Evolutionary conservation across 2,888 invertebrate species (phyloP), one percentile per base, ranked within the genome.

Genomic region (Amiota mariae): DNA sequence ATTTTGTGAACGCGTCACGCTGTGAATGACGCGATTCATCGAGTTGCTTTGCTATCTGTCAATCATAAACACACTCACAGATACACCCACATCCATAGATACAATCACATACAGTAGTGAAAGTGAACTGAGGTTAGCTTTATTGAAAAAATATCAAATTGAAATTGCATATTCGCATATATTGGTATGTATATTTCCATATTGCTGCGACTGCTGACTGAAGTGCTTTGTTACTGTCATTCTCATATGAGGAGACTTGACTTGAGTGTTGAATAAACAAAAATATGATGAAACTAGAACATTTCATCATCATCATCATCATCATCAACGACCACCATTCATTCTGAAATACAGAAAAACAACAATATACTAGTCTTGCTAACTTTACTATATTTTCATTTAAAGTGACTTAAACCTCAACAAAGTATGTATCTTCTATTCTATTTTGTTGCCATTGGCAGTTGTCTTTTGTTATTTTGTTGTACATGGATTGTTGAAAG

Each of bases 201-300:
- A 24, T 24, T 24, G 24, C 24, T 24, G 24, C 1, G 1, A 24
- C 24, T 24, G 24, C 13, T 54, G n/a, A 54, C 15, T 54, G 54
- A 13, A 54, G 54, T 51, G 12, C n/a, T 13, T 51, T 15, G 12
- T 6, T 10, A 13, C 13, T 54, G 54, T 54, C 54, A 15, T 54
- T 54, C 13, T 10, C 54, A 13, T 54, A n/a, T 54, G 54, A 54
- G 15, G 54, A 24, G 2, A 24, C 24, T 24, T 11, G 24, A 63
- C 36, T 63, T 36, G 36, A 63, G 63, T 36, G 63, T 36, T 13
- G 46, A 13, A 63, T 18, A 63, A 63, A 63, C 46, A 63, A 63
- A 51, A 24, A 57, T 57, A 57, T 57, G 57, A 57, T 18, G 57
- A 20, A 15, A 20, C 57, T 18, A 57, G 12, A 51, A 51, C 57